Evolutionary conservation across 2,113 vertebrate species (phyloP), one percentile per base, ranked within the genome.

Genomic region (Hoplias malabaricus): DNA sequence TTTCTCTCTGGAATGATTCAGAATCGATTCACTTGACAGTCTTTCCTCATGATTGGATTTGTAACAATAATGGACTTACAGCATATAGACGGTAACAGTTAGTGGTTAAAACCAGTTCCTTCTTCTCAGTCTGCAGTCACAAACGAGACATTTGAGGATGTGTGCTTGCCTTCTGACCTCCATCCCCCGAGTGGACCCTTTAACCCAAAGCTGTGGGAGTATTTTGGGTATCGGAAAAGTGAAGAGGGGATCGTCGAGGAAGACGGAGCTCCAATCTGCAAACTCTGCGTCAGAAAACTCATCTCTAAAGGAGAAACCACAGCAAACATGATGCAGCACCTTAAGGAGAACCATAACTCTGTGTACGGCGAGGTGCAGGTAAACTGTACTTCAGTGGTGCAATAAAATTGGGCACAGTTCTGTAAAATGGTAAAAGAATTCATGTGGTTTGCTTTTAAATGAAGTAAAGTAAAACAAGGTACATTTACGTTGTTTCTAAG

Each of bases 291-390:
- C 16, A 67, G 76, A 1, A 78, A 78, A 34, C 34, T 78, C 42
- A 70, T 78, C 7, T 78, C 76, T 9, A 70, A 50, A 38, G 76
- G 76, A 0, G 67, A 78, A 43, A 78, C 67, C 1, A 78, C 67
- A 3, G 3, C 54, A 0, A 78, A 78, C 21, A 78, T 78, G 56
- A 78, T 78, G 76, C 76, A 78, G 54, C 76, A 78, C 33, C 76
- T 78, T n/a, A 78, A 78, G 34, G 67, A 78, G 56, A 78, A 78
- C 56, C 76, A 78, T 27, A 71, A 36, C 10, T 0, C 14, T 0
- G 31, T 78, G 5, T 78, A 78, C 25, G 3, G 21, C 0, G 56
- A 78, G 5, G 76, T 78, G 1, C 76, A 78, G 25, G 76, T 78
- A 4, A 63, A 36, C 13, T 2, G 5, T n/a, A n/a, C n/a, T n/a